phyloP scores from a whole-genome alignment of 2,888 invertebrate species.

The Halictus quadricinctus region DNA sequence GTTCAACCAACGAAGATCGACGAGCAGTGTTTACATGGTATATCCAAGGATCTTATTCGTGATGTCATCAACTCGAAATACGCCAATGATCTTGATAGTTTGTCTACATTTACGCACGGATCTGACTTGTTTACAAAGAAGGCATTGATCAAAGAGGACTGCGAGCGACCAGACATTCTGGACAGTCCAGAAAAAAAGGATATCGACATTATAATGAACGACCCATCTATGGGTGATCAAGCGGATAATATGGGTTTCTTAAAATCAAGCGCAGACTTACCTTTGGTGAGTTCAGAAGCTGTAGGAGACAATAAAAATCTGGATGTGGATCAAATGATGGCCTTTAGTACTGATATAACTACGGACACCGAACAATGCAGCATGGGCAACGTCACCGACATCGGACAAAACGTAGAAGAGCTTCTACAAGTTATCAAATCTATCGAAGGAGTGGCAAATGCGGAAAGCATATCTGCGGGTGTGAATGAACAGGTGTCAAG shows the following conservation, averaged over 20 bases:
- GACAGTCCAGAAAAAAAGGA: constrained; percentile 78
- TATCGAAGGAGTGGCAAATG: constrained; percentile 84
- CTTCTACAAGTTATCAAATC: constrained; percentile 90
- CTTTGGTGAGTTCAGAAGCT: constrained; percentile 68
- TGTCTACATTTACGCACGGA: constrained; percentile 75
- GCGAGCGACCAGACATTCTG: constrained; percentile 81
- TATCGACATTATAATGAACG: constrained; percentile 80
- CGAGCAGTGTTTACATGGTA: constrained; percentile 80
- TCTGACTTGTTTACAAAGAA: constrained; percentile 74
- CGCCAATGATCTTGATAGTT: constrained; percentile 78
- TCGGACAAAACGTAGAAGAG: constrained; percentile 86
- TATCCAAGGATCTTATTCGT: constrained; percentile 80
- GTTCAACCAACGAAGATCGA: constrained; percentile 81
- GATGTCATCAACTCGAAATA: constrained; percentile 82
- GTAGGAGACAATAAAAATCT: constrained; percentile 68
- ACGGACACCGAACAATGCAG: constrained; percentile 68
- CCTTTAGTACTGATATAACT: constrained; percentile 69
- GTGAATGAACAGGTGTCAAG: constrained; percentile 65
- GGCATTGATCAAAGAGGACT: constrained; percentile 65
- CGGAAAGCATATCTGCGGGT: constrained; percentile 66
- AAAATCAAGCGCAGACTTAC: constrained; percentile 77
- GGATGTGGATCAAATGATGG: constrained; percentile 77
- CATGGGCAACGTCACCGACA: constrained; percentile 83
- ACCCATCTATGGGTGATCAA: constrained; percentile 82
- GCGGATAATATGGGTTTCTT: constrained; percentile 81